phyloP scores from a whole-genome alignment of 2,113 vertebrate species.

The Megaceryle maxima region DNA sequence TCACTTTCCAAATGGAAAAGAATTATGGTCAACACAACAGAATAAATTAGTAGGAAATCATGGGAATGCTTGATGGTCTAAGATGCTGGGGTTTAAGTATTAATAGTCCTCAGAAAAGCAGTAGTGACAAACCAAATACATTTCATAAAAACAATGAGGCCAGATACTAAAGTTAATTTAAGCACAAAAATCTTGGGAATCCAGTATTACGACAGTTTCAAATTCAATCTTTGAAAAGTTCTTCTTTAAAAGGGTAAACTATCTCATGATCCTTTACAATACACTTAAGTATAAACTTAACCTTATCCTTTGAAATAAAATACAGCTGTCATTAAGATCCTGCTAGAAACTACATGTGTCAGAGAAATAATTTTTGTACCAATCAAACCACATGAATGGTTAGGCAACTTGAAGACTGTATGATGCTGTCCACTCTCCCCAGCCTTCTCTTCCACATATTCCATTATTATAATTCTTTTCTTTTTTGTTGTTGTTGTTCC shows the following conservation, averaged over 20 bases:
- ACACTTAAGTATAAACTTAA: neutral
- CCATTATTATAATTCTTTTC: neutral
- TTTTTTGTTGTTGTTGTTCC: too few species aligned
- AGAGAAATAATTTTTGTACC: neutral
- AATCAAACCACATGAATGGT: neutral
- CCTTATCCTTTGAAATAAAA: neutral
- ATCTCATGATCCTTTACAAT: neutral
- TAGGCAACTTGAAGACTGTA: neutral
- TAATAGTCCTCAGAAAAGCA: neutral
- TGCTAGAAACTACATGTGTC: neutral
- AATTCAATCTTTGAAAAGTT: neutral
- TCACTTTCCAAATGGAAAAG: neutral
- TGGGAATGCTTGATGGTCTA: neutral
- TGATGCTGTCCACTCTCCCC: neutral
- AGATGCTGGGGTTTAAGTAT: neutral
- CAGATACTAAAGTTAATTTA: neutral
- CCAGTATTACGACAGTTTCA: neutral
- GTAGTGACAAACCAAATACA: neutral
- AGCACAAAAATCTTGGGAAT: neutral
- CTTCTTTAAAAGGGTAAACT: neutral
- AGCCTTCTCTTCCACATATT: neutral
- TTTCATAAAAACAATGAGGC: neutral
- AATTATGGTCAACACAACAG: neutral
- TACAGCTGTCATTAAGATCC: neutral
- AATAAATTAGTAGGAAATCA: neutral